Evolutionary conservation across 2,113 vertebrate species (phyloP), one percentile per base, ranked within the genome.

Genomic region (Plecotus auritus): DNA sequence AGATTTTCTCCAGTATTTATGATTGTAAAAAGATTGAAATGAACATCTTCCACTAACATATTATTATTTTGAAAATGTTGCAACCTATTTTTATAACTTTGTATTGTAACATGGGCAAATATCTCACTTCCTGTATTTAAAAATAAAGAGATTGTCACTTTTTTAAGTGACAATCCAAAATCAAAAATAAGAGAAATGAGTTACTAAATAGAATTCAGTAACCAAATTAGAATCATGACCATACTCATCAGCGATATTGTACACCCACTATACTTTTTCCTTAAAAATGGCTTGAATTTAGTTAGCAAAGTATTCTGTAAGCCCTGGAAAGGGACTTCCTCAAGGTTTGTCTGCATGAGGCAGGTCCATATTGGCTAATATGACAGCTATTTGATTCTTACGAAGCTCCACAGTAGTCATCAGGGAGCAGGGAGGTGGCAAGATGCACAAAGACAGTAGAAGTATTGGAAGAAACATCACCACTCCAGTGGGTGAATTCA

Each of bases 1-100:
- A 85, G 6, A 32, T 74, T 73, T 94, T 87, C 32, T 93, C 85
- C 76, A 93, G 14, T 93, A 88, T 95, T 96, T 95, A 87, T 77
- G 37, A 95, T 84, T 95, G 26, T 73, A 88, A 88, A 96, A 89
- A 76, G 17, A 94, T 49, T 72, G 12, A 56, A 67, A 16, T 66
- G 20, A 86, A 93, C 32, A 23, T 88, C 47, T 91, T 91, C 49
- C 16, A 40, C 32, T 64, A 10, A 59, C 37, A 84, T 84, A 73
- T 85, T 72, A 80, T 67, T 85, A 82, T 85, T 93, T 94, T 94
- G 61, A 84, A 95, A 94, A 77, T 32, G 64, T 84, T 82, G 17
- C 7, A 69, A 72, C 11, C 32, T 95, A 95, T 96, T 93, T 85
- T 66, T 89, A 61, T 85, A 66, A 77, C 73, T 88, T 73, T 92